These are phyloP conservation scores for Acanthosepion lycidas DNA, from an alignment of 2,888 invertebrate genomes.

Conservation along the genomic window DNA sequence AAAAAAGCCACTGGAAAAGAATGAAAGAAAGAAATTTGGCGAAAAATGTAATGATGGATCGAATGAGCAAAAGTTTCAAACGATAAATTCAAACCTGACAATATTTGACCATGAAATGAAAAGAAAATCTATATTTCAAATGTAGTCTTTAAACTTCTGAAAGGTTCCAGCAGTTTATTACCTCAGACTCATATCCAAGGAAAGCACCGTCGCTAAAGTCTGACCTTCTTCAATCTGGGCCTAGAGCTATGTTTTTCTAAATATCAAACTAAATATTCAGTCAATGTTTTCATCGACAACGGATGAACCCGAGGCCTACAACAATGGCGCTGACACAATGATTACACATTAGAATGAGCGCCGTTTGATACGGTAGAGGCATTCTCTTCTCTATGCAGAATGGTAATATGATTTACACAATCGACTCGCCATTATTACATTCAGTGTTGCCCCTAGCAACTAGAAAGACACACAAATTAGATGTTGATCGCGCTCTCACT, in stretches of 20 bases:
- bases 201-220: background rate
- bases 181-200: background rate
- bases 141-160: background rate
- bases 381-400: background rate
- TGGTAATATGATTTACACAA: background rate
- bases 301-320: background rate
- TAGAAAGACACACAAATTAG: background rate
- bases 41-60: background rate
- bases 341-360: background rate
- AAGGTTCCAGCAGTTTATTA: background rate
- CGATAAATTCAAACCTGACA: background rate
- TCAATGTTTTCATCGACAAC: background rate
- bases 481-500: background rate
- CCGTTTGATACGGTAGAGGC: background rate
- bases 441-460: background rate
- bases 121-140: background rate
- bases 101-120: background rate
- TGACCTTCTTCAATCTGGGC: background rate
- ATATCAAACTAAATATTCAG: slow-evolving; percentile 22
- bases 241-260: background rate
- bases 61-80: background rate
- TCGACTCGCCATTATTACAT: background rate
- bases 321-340: background rate
- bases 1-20: too few species aligned
- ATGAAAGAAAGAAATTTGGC: too few species aligned